Evolutionary conservation across 2,113 vertebrate species (phyloP).

Genomic region (Clarias batrachus): DNA sequence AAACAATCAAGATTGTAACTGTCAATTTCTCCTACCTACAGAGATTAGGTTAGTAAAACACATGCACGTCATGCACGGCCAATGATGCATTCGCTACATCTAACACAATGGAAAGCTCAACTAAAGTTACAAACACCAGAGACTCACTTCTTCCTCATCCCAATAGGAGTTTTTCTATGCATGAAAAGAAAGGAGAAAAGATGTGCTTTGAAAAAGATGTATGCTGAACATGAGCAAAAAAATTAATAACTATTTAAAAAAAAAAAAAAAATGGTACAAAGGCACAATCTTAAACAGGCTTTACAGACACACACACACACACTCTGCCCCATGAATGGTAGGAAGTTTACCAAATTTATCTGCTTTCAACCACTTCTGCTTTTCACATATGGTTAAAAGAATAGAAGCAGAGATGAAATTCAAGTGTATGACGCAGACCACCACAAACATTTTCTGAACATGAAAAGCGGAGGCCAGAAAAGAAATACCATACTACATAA

Average conservation of each 20-base stretch:
- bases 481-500: not conserved
- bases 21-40: conserved; percentile 5
- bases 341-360: not conserved
- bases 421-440: not conserved
- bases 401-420: conserved; percentile 17
- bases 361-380: conserved; percentile 29
- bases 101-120: conserved; percentile 13
- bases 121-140: conserved; percentile 56
- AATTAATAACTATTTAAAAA: not conserved
- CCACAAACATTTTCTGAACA: not conserved
- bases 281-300: not conserved
- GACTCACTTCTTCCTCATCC: conserved; percentile 81
- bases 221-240: conserved; percentile 39
- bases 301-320: conserved; percentile 17
- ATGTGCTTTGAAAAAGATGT: conserved; percentile 38
- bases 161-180: conserved; percentile 79
- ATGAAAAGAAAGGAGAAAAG: conserved; percentile 63
- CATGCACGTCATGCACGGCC: conserved; percentile 51
- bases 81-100: conserved; percentile 25
- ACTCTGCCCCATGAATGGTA: not conserved
- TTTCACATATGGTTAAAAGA: conserved; percentile 29
- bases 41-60: conserved; percentile 27
- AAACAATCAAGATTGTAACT: not conserved
- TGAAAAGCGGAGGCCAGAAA: not conserved
- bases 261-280: not conserved